A percentile compares a stretch with the other conserved stretches of the same genome.
phyloP scores from a whole-genome alignment of 2,888 invertebrate genomes.

The Craniophora ligustri region DNA sequence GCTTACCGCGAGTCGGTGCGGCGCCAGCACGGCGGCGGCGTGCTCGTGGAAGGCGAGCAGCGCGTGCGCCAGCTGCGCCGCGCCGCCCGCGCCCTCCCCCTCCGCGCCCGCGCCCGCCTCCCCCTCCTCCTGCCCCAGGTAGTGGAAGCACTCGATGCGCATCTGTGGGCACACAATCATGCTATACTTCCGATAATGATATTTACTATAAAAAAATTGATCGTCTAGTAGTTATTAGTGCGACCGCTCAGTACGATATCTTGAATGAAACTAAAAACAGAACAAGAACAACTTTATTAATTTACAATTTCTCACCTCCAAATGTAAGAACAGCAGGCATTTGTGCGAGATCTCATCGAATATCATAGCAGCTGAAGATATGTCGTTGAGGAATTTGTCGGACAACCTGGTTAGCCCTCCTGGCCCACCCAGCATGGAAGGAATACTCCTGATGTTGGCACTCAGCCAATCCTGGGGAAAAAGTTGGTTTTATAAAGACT shows the following conservation, averaged over 20 bases:
- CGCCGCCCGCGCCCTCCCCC: slow-evolving; percentile 81
- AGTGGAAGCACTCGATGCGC: slow-evolving; percentile 98
- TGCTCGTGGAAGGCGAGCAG: slow-evolving; percentile 78
- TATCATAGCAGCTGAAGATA: slow-evolving; percentile 91
- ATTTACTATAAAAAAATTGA: too few species aligned
- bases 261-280: too few species aligned
- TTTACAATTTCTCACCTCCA: slow-evolving; percentile 90
- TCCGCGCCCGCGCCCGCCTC: slow-evolving; percentile 88
- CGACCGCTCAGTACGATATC: too few species aligned
- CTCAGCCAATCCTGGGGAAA: slow-evolving; percentile 92
- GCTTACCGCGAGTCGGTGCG: slow-evolving; percentile 63
- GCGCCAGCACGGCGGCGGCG: slow-evolving; percentile 62
- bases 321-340: slow-evolving; percentile 96
- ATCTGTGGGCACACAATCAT: slow-evolving; percentile 81
- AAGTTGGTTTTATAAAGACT: neutral
- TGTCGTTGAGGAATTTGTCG: slow-evolving; percentile 90
- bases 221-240: too few species aligned
- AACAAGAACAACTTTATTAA: neutral
- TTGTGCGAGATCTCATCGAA: slow-evolving; percentile 97
- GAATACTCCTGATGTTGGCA: slow-evolving; percentile 69
- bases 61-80: slow-evolving; percentile 72
- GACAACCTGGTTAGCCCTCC: slow-evolving; percentile 75
- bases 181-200: too few species aligned
- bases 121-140: slow-evolving; percentile 90
- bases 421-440: slow-evolving; percentile 61